Evolutionary conservation across 2,113 vertebrate species (phyloP).

Genomic region (Nothoprocta perdicaria): DNA sequence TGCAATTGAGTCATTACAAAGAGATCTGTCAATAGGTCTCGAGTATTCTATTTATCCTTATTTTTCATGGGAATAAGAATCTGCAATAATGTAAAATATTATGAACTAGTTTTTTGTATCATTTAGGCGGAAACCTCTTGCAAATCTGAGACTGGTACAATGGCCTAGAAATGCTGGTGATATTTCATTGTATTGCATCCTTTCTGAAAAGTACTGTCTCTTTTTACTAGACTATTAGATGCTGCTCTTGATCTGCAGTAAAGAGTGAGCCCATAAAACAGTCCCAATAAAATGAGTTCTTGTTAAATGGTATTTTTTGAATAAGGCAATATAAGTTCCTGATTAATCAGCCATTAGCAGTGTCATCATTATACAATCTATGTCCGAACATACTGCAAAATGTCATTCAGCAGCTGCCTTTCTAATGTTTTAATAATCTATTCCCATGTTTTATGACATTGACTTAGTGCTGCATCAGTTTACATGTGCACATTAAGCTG

Average conservation of each 20-base stretch:
- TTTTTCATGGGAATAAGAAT: not conserved
- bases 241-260: not conserved
- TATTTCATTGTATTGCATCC: not conserved
- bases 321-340: not conserved
- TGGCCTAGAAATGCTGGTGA: not conserved
- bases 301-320: not conserved
- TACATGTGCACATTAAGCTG: not conserved
- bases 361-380: not conserved
- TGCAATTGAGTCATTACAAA: not conserved
- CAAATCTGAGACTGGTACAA: not conserved
- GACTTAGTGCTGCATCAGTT: not conserved
- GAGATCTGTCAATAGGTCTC: not conserved
- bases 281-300: not conserved
- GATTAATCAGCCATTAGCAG: slow-evolving; percentile 10
- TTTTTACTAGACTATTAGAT: not conserved
- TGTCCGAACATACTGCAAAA: not conserved
- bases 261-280: not conserved
- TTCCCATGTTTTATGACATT: not conserved
- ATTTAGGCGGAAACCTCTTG: not conserved
- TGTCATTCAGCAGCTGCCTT: not conserved
- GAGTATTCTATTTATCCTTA: not conserved
- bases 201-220: not conserved
- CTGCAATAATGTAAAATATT: not conserved
- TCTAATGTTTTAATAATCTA: not conserved
- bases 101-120: not conserved